Conservation (phyloP, 2,113 vertebrate species). For the Orycteropus afer region DNA sequence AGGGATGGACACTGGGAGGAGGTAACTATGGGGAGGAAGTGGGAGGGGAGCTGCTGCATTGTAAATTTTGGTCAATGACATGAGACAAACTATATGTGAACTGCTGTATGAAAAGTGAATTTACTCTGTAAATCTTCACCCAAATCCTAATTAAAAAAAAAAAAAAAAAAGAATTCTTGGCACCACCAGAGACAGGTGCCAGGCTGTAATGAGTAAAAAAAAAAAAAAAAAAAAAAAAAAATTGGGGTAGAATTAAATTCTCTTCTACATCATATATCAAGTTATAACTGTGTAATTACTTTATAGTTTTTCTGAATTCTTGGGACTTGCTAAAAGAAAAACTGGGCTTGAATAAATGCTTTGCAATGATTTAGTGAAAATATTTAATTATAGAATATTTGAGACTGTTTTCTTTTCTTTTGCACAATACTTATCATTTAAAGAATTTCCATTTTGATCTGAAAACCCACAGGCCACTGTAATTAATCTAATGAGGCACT, state of each 20-base stretch:
- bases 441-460: not conserved
- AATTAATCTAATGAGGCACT: not conserved
- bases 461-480: not conserved
- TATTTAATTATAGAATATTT: not conserved
- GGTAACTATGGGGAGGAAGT: no score
- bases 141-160: no score
- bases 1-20: no score
- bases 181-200: no score
- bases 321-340: not conserved
- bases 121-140: no score
- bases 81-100: no score
- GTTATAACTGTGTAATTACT: not conserved
- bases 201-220: no score
- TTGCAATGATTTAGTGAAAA: not conserved
- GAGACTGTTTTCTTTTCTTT: not conserved
- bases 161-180: no score
- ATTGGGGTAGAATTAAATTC: not conserved
- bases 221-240: not conserved
- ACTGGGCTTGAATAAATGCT: not conserved
- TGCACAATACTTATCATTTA: not conserved
- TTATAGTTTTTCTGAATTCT: not conserved
- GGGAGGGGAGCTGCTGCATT: no score
- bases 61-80: no score
- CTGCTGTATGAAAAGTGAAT: no score
- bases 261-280: not conserved